These are phyloP conservation scores for Rhea pennata DNA, from an alignment of 2,113 vertebrate species.

Conservation along the genomic window DNA sequence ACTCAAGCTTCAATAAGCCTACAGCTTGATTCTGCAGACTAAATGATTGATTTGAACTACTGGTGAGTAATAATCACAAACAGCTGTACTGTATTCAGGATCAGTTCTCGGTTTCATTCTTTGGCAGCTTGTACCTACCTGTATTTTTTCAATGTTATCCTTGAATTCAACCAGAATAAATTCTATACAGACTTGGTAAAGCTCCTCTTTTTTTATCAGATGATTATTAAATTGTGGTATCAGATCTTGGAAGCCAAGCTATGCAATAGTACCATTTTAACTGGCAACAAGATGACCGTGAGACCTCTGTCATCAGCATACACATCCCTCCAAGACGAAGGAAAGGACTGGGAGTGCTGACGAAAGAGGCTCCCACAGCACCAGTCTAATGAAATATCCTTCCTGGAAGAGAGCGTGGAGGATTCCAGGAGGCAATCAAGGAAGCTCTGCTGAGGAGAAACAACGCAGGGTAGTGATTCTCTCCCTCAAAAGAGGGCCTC, in stretches of 20 bases:
- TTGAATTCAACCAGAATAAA: background rate
- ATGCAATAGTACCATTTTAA: background rate
- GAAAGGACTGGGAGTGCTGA: background rate
- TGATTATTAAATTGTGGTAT: background rate
- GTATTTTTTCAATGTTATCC: background rate
- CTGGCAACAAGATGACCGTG: fast-evolving
- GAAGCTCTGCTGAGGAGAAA: background rate
- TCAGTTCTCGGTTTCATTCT: background rate
- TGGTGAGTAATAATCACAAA: fast-evolving
- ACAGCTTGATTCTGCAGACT: background rate
- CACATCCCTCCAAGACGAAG: fast-evolving
- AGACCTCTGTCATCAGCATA: background rate
- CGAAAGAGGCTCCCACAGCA: background rate
- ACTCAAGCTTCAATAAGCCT: background rate
- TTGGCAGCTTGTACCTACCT: background rate
- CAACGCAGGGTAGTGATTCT: background rate
- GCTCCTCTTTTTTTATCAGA: background rate
- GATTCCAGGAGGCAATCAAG: background rate
- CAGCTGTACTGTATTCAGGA: background rate
- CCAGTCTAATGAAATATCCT: background rate
- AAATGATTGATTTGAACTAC: background rate
- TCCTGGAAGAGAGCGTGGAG: background rate
- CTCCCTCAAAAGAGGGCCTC: background rate
- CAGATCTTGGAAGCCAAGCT: background rate
- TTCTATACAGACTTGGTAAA: background rate